These are phyloP conservation scores for Pleuronectes platessa DNA, from an alignment of 2,113 vertebrate species.

Conservation along the genomic window DNA sequence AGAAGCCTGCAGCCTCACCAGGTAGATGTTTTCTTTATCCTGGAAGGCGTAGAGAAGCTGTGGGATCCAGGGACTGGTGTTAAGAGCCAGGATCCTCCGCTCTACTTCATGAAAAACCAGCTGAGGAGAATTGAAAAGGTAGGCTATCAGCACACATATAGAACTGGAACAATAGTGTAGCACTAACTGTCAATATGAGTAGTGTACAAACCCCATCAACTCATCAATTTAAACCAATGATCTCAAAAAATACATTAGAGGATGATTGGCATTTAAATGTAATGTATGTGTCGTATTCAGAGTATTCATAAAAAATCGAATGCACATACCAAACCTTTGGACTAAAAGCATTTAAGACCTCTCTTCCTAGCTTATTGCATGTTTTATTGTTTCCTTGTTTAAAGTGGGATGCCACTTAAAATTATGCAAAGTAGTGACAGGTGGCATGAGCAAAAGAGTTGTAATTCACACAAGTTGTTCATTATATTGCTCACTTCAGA, in stretches of 20 bases:
- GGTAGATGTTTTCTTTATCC: slow-evolving; percentile 91
- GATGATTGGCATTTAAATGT: background rate
- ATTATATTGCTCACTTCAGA: slow-evolving; percentile 35
- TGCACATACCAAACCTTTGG: background rate
- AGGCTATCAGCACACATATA: background rate
- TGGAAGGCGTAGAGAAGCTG: slow-evolving; percentile 93
- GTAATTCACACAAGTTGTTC: slow-evolving; percentile 23
- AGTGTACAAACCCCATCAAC: background rate
- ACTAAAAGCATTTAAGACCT: background rate
- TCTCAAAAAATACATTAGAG: background rate
- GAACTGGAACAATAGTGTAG: background rate
- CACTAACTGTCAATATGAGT: background rate
- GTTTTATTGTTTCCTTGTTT: slow-evolving; percentile 9
- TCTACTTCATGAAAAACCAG: slow-evolving; percentile 94
- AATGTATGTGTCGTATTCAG: no score
- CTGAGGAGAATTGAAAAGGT: slow-evolving; percentile 67
- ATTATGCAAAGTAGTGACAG: slow-evolving; percentile 4
- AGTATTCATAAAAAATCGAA: background rate
- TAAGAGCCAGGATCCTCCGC: slow-evolving; percentile 86
- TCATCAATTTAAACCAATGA: background rate
- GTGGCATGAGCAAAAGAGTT: slow-evolving; percentile 30
- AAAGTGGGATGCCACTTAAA: slow-evolving; percentile 1
- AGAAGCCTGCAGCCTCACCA: slow-evolving; percentile 83
- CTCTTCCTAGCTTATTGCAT: background rate
- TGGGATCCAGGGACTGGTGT: slow-evolving; percentile 92